These are phyloP conservation scores for Oophaga sylvatica DNA, from an alignment of 2,797 vertebrate genomes.

Conservation along the genomic window DNA sequence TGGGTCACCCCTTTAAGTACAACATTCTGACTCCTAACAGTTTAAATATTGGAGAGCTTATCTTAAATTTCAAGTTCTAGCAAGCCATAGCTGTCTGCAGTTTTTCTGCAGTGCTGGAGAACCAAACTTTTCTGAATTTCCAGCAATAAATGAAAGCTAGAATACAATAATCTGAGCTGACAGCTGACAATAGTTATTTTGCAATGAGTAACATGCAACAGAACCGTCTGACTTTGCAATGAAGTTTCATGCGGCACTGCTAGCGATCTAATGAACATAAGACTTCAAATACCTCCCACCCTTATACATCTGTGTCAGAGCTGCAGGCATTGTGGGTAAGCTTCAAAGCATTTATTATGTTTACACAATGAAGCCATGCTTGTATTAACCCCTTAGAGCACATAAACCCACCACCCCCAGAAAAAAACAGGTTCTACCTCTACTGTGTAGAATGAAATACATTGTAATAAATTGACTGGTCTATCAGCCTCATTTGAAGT, in stretches of 20 bases:
- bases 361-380: not conserved
- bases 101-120: not conserved
- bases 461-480: not conserved
- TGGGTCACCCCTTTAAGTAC: no score
- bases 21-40: no score
- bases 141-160: not conserved
- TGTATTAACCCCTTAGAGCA: slow-evolving; percentile 16
- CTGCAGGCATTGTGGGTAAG: slow-evolving; percentile 30
- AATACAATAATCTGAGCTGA: not conserved
- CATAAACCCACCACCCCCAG: not conserved
- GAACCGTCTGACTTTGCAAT: not conserved
- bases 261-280: not conserved
- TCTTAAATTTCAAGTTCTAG: not conserved
- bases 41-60: no score
- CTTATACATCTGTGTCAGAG: not conserved
- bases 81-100: not conserved
- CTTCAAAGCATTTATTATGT: slow-evolving; percentile 11
- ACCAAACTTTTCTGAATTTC: not conserved
- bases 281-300: not conserved
- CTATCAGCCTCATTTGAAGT: not conserved
- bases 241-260: not conserved
- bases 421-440: not conserved
- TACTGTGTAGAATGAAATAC: not conserved
- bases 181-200: not conserved
- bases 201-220: not conserved